These are phyloP conservation scores for Chrysocyon brachyurus DNA, from an alignment of 2,797 vertebrate species.

Conservation along the genomic window DNA sequence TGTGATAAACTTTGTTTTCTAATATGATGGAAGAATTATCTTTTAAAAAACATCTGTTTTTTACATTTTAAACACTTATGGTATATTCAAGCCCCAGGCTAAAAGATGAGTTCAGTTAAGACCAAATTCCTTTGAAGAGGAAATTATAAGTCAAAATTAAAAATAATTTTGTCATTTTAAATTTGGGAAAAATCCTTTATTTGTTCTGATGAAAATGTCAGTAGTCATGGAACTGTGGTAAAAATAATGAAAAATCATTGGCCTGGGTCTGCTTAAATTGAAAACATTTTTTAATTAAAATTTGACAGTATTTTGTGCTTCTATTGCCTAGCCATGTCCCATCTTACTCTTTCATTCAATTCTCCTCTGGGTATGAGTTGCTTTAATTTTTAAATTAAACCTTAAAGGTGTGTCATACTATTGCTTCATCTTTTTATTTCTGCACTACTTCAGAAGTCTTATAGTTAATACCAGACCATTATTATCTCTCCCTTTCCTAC, in stretches of 20 bases:
- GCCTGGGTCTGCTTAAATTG: conserved; percentile 85
- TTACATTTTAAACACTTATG: conserved; percentile 48
- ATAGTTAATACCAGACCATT: background rate
- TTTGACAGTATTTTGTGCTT: conserved; percentile 81
- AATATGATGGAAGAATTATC: background rate
- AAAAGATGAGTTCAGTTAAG: conserved; percentile 21
- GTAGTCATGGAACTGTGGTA: conserved; percentile 83
- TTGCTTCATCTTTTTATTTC: conserved; percentile 29
- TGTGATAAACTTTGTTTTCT: background rate
- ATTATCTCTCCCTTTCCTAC: background rate
- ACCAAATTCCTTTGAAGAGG: conserved; percentile 62
- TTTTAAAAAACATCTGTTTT: background rate
- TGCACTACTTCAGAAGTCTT: background rate
- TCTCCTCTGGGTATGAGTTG: conserved; percentile 59
- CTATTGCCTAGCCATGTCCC: conserved; percentile 57
- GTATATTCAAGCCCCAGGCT: background rate
- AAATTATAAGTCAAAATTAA: conserved; percentile 81
- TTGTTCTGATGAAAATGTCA: conserved; percentile 84
- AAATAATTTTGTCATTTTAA: conserved; percentile 84
- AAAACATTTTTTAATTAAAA: conserved; percentile 86
- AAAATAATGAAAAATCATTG: conserved; percentile 86
- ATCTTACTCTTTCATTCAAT: conserved; percentile 67
- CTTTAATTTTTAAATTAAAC: conserved; percentile 77
- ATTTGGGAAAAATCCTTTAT: conserved; percentile 79
- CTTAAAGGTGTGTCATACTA: conserved; percentile 30